These are phyloP conservation scores for Blomia tropicalis DNA, from an alignment of 2,888 invertebrate species.

Conservation along the genomic window DNA sequence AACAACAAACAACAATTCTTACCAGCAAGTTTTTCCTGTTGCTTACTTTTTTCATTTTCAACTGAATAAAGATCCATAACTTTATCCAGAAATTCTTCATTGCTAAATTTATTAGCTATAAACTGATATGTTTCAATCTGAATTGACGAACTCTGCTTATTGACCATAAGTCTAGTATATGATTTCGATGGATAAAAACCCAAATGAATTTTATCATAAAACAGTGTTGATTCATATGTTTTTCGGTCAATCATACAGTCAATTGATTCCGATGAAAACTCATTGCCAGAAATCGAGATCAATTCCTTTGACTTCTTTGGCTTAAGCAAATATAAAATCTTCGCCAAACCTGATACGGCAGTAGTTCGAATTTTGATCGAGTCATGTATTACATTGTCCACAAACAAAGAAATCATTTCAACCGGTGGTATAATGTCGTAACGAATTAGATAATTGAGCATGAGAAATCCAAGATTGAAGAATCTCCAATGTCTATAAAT, in stretches of 20 bases:
- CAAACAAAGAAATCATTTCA: conserved; percentile 47
- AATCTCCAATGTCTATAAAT: conserved; percentile 56
- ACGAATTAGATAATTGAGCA: conserved; percentile 55
- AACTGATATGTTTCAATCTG: neutral
- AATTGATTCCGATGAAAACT: conserved; percentile 44
- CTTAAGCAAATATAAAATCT: conserved; percentile 32
- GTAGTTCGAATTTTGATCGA: conserved; percentile 60
- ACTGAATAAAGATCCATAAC: conserved; percentile 7
- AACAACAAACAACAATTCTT: neutral
- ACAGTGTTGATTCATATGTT: conserved; percentile 57
- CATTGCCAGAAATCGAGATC: conserved; percentile 38
- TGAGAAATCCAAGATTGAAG: conserved; percentile 53
- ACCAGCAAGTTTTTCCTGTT: neutral
- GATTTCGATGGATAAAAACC: conserved; percentile 37
- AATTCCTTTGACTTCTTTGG: conserved; percentile 46
- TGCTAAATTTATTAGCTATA: neutral
- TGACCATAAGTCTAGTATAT: conserved; percentile 31
- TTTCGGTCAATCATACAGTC: conserved; percentile 45
- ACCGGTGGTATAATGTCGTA: conserved; percentile 50
- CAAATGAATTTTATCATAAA: conserved; percentile 49
- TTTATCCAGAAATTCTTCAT: conserved; percentile 6
- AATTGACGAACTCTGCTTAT: neutral
- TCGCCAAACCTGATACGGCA: conserved; percentile 45
- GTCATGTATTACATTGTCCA: conserved; percentile 53
- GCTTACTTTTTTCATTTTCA: neutral